phyloP scores from a whole-genome alignment of 2,888 invertebrate genomes.

The Autographa gamma region DNA sequence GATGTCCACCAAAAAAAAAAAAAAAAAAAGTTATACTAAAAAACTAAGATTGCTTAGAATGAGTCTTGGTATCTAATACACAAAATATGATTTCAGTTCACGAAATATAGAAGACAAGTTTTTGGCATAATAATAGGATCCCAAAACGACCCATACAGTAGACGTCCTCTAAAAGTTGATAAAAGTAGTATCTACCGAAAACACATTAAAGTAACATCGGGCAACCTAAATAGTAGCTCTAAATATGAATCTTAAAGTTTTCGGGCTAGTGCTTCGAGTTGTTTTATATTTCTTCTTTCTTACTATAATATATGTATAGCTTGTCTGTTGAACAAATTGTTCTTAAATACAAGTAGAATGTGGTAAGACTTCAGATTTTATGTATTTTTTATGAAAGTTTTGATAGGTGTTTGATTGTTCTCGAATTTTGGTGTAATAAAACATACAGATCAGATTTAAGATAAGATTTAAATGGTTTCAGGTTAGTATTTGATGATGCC shows the following conservation, averaged over 20 bases:
- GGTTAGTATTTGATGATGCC: constrained; percentile 10
- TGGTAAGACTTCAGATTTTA: not conserved
- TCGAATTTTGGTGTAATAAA: constrained; percentile 37
- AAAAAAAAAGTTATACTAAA: too few species aligned
- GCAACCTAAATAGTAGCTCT: not conserved
- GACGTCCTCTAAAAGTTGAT: not conserved
- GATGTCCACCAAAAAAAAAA: too few species aligned
- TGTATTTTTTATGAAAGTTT: constrained; percentile 7
- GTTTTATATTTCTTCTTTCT: not conserved
- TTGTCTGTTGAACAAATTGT: too few species aligned
- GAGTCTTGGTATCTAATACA: too few species aligned
- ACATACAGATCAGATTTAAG: too few species aligned
- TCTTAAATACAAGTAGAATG: too few species aligned
- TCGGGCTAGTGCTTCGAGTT: not conserved
- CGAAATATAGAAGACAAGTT: too few species aligned
- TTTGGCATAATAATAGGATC: too few species aligned
- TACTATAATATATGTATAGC: too few species aligned
- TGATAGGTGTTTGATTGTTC: constrained; percentile 32
- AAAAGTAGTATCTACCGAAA: not conserved
- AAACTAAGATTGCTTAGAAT: too few species aligned
- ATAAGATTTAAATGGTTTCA: constrained; percentile 14
- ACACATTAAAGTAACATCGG: not conserved
- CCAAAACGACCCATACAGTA: too few species aligned
- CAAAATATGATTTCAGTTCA: too few species aligned
- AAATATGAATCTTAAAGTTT: not conserved